Evolutionary conservation across 2,113 vertebrate genomes (phyloP).

Genomic region (Vombatus ursinus): DNA sequence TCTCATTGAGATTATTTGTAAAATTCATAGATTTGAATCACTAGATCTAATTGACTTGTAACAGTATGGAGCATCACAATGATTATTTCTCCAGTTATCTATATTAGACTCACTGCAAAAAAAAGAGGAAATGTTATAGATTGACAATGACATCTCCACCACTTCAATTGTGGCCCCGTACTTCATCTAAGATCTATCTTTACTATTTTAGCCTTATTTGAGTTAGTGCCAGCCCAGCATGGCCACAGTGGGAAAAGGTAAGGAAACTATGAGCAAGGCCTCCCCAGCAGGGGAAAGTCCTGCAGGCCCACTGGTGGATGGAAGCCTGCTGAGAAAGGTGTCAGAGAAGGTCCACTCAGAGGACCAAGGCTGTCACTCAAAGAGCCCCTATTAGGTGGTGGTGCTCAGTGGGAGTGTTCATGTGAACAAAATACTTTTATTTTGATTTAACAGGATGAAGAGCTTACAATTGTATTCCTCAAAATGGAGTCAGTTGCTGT

Average conservation of each 20-base stretch:
- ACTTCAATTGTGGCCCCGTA: slow-evolving; percentile 85
- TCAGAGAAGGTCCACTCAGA: slow-evolving; percentile 83
- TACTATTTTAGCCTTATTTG: slow-evolving; percentile 81
- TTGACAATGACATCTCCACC: slow-evolving; percentile 86
- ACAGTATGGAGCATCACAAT: slow-evolving; percentile 71
- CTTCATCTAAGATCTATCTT: slow-evolving; percentile 78
- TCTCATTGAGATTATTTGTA: slow-evolving; percentile 82
- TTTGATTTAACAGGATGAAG: slow-evolving; percentile 55
- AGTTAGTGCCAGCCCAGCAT: slow-evolving; percentile 79
- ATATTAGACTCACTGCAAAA: slow-evolving; percentile 46
- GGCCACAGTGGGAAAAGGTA: slow-evolving; percentile 80
- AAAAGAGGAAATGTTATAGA: slow-evolving; percentile 82
- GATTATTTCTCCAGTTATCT: slow-evolving; percentile 57
- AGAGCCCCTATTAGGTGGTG: slow-evolving; percentile 66
- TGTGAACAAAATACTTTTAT: slow-evolving; percentile 56
- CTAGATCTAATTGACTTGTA: slow-evolving; percentile 83
- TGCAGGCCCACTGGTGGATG: slow-evolving; percentile 79
- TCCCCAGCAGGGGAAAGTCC: slow-evolving; percentile 82
- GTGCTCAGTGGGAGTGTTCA: slow-evolving; percentile 71
- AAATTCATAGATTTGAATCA: slow-evolving; percentile 79
- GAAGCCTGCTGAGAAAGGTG: slow-evolving; percentile 85
- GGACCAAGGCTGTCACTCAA: slow-evolving; percentile 84
- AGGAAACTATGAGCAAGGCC: slow-evolving; percentile 52
- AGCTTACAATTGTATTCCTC: slow-evolving; percentile 40
- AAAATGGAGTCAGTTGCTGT: background rate